Base-by-base conservation (phyloP, 1,140 invertebrate genomes). In the Drosophila parvula region DNA sequence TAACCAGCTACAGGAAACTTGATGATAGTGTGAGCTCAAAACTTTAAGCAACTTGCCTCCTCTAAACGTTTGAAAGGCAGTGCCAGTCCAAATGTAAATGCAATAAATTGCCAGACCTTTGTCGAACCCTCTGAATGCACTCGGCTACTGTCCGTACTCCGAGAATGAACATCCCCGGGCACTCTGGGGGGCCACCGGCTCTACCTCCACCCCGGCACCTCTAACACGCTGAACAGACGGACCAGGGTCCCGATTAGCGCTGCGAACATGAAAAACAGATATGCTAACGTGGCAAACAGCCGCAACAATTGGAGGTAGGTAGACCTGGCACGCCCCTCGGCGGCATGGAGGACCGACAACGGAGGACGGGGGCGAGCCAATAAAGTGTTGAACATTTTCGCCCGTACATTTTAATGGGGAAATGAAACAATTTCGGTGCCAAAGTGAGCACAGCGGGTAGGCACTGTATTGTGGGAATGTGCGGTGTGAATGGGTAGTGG, bases 181-280 rank as follows among this genome's bases (percentile, higher is more conserved):
- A 38, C n/a, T 12, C 28, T 11, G 44, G 14, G 18, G 45, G 4
- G 8, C 30, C 14, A 4, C 22, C 22, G 16, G 4, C 34, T 50
- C n/a, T 3, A 22, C 34, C n/a, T 4, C 36, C 5, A 5, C 4
- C 4, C 36, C 12, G 7, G 7, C 6, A 4, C 41, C 18, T 38
- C 51, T 38, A 55, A 62, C 59, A 62, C 34, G 27, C 59, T 12
- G 65, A 51, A 58, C 48, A 47, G 57, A 55, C 58, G 41, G 67
- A 57, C 60, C 41, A 16, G 50, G 36, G 50, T 4, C 28, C 53
- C 56, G 81, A 86, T 86, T 86, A 86, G 82, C 79, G 71, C 78
- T 79, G 82, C 79, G 83, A 88, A 86, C 82, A 88, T 63, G 82
- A 65, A 88, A 79, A 86, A 82, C 82, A 88, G 82, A 86, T 85